Evolutionary conservation across 2,888 invertebrate species (phyloP).

Genomic region (Lasioglossum oenotherae): DNA sequence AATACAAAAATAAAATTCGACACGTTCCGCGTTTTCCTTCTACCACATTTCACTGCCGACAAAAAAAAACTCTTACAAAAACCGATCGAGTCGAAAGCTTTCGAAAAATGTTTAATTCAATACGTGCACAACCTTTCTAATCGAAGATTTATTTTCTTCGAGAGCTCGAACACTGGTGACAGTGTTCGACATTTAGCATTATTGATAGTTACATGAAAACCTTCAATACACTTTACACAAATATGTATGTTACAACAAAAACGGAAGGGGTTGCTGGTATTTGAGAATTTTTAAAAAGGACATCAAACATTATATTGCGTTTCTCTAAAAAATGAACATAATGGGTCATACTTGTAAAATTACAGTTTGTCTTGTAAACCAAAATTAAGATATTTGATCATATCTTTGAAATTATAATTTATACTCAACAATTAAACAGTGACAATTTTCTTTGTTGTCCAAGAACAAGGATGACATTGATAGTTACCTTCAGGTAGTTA

Average conservation of each 20-base stretch:
- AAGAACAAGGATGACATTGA: neutral
- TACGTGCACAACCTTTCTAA: conserved; percentile 22
- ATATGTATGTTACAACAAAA: conserved; percentile 10
- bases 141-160: conserved; percentile 16
- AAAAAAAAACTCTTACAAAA: neutral
- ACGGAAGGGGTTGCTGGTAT: neutral
- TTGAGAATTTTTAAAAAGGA: neutral
- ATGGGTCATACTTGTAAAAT: neutral
- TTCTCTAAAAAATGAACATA: neutral
- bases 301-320: neutral
- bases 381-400: neutral
- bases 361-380: neutral
- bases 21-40: neutral
- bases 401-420: neutral
- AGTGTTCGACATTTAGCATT: conserved; percentile 20
- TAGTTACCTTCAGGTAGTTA: neutral
- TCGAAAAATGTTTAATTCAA: neutral
- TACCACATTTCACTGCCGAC: conserved; percentile 1
- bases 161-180: conserved; percentile 13
- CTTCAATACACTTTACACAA: conserved; percentile 20
- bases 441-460: neutral
- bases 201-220: conserved; percentile 22
- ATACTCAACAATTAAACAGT: neutral
- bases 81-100: neutral
- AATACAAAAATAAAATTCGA: conserved; percentile 39